phyloP scores from a whole-genome alignment of 92 coral and sea anemone genomes.

The Epizoanthus stellaris region DNA sequence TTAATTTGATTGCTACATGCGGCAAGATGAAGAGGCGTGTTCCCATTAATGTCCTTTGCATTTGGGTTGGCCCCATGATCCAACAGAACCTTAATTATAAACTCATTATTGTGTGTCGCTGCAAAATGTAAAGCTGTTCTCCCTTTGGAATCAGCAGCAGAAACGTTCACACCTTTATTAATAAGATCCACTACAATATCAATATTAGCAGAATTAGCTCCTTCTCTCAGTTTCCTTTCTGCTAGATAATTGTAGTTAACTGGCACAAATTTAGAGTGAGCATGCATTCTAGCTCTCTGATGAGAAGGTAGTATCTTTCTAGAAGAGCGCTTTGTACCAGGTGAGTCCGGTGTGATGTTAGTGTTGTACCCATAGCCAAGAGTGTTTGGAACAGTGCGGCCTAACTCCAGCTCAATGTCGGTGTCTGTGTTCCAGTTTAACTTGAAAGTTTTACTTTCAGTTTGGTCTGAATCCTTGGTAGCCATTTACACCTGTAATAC shows the following conservation, averaged over 20 bases:
- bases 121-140: conserved; percentile 98
- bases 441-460: conserved; percentile 9
- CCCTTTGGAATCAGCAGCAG: conserved; percentile 87
- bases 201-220: conserved; percentile 70
- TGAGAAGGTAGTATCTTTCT: conserved; percentile 83
- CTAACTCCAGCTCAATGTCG: conserved; percentile 55
- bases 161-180: conserved; percentile 80
- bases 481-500: not conserved
- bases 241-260: conserved; percentile 62
- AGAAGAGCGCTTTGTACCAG: conserved; percentile 63
- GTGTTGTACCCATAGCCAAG: conserved; percentile 70
- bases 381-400: conserved; percentile 54
- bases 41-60: conserved; percentile 93
- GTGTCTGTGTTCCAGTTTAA: conserved; percentile 63
- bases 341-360: conserved; percentile 38
- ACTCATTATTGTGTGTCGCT: conserved; percentile 88
- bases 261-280: conserved; percentile 68
- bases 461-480: conserved; percentile 6
- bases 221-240: conserved; percentile 90
- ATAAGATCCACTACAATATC: conserved; percentile 74
- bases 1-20: conserved; percentile 92
- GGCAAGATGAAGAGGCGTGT: conserved; percentile 96
- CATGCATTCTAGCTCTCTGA: conserved; percentile 65
- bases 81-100: conserved; percentile 67
- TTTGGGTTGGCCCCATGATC: conserved; percentile 95